phyloP scores from a whole-genome alignment of 2,888 invertebrate genomes.

The Steinernema scapterisci region DNA sequence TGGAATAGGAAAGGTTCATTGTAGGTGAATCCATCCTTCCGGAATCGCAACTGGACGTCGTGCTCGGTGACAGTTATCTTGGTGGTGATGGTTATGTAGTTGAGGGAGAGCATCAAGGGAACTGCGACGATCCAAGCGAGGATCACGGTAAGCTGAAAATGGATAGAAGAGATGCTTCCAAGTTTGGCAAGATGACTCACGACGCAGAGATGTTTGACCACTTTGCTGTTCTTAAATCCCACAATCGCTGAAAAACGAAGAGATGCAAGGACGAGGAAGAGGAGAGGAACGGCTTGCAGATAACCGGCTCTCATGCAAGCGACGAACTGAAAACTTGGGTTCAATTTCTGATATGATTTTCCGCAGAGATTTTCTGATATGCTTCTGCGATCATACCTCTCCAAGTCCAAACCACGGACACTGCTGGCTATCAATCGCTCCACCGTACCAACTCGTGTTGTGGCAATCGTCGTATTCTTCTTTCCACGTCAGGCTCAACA shows the following conservation, averaged over 20 bases:
- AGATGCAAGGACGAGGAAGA: neutral
- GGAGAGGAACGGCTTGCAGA: neutral
- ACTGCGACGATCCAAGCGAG: neutral
- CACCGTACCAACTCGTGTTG: neutral
- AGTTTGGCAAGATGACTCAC: no score
- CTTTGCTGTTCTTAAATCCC: neutral
- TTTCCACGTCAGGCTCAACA: neutral
- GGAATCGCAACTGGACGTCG: neutral
- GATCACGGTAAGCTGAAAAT: neutral
- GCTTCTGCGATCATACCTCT: neutral
- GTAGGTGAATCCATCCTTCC: neutral
- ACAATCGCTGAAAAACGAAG: neutral
- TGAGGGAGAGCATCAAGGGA: neutral
- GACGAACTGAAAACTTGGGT: neutral
- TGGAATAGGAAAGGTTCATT: neutral
- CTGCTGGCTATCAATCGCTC: neutral
- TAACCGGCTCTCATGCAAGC: neutral
- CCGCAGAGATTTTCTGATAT: no score
- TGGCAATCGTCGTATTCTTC: neutral
- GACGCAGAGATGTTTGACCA: no score
- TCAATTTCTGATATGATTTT: no score
- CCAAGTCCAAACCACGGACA: neutral
- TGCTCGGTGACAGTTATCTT: neutral
- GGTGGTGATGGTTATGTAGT: neutral
- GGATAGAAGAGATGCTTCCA: no score